Evolutionary conservation across 2,888 invertebrate genomes (phyloP).

Genomic region (Labia minor): DNA sequence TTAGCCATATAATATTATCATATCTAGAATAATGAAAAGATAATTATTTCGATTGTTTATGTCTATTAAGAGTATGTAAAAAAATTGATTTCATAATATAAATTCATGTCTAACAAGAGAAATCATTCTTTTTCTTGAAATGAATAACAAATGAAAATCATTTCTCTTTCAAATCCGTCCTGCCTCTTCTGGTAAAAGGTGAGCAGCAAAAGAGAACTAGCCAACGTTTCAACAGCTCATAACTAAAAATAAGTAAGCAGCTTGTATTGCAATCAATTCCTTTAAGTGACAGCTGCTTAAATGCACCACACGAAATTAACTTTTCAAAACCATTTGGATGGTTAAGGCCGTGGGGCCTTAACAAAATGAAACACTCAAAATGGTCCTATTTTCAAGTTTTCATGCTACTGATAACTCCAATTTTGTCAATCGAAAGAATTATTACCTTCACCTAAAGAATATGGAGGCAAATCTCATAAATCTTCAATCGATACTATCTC

Average conservation of each 20-base stretch:
- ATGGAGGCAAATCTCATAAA: not conserved
- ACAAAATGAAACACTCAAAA: not conserved
- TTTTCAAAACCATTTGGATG: not conserved
- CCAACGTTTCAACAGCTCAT: constrained; percentile 3
- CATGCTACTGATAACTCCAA: not conserved
- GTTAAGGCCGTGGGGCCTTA: not conserved
- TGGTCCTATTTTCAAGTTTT: not conserved
- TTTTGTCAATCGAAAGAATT: not conserved
- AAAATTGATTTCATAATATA: too few species aligned
- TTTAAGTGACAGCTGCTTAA: not conserved
- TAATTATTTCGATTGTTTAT: too few species aligned
- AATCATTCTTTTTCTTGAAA: not conserved
- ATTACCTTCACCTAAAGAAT: not conserved
- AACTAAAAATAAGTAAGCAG: not conserved
- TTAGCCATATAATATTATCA: too few species aligned
- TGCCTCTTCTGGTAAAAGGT: not conserved
- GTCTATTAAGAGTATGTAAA: too few species aligned
- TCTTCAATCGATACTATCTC: not conserved
- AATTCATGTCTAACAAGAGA: too few species aligned
- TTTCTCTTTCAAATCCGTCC: not conserved
- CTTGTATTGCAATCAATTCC: not conserved
- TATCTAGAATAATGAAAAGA: too few species aligned
- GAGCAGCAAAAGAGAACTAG: not conserved
- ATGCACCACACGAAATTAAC: not conserved
- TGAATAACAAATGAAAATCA: not conserved